Evolutionary conservation across 2,888 invertebrate genomes (phyloP), one percentile per base, ranked within the genome.

Genomic region (Amorpha juglandis): DNA sequence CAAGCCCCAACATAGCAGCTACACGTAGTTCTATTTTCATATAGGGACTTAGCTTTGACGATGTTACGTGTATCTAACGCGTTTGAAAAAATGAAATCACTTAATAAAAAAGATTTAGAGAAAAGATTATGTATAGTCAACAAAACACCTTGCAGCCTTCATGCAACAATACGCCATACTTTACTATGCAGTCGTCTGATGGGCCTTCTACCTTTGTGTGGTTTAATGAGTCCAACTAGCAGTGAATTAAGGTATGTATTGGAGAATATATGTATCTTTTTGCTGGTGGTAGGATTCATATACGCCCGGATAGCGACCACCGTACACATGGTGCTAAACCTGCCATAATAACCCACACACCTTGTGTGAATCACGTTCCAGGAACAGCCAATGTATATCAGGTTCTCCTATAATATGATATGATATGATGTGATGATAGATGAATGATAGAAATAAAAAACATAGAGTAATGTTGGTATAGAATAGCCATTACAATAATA

Each of bases 141-240:
- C 12, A 66, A 64, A 8, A 68, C 74, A n/a, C 58, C 62, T 3
- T 69, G 69, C 47, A 82, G 82, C 0, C 65, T 87, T 1, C 81
- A 86, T 64, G 68, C 76, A 0, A 74, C 79, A 0, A 68, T 83
- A 8, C 72, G 83, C 1, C 63, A 69, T 1, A 80, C 81, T 0
- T 62, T 86, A 21, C 69, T 82, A 11, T 76, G 76, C 42, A 78
- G 82, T 12, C 75, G 85, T 7, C 35, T 80, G 0, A 70, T 86
- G 68, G 87, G 87, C 0, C 50, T 87, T 0, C 55, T 86, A 0
- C 87, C 87, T 3, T 38, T 86, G 4, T 63, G 72, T 48, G 87
- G 87, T 0, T 69, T 87, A 0, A 76, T 63, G 0, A 72, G 66
- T 21, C 47, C 70, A 0, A 68, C 67, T 0, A 82, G 81, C 64